These are phyloP conservation scores for Phymanthus crucifer DNA, from an alignment of 92 coral and sea anemone species.

Conservation along the genomic window DNA sequence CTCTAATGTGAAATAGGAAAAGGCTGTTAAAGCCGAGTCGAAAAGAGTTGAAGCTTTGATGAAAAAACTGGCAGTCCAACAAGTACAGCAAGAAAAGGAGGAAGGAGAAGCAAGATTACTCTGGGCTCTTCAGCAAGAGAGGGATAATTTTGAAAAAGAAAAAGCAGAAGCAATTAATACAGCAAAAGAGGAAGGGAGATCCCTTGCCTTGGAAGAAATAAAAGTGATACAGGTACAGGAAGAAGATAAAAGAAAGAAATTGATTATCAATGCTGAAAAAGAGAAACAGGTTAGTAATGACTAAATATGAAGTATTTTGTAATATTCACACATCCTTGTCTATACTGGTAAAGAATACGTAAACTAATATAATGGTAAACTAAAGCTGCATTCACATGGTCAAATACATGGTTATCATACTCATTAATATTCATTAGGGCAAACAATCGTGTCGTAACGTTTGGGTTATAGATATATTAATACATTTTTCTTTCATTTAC, in stretches of 20 bases:
- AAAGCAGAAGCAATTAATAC: constrained; percentile 57
- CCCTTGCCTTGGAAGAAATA: constrained; percentile 59
- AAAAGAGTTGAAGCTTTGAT: constrained; percentile 92
- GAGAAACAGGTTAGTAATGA: constrained; percentile 89
- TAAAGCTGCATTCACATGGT: too few species aligned
- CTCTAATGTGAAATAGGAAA: constrained; percentile 59
- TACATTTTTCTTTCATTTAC: neutral
- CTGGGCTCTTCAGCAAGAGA: constrained; percentile 73
- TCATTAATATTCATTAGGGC: too few species aligned
- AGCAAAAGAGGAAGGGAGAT: constrained; percentile 59
- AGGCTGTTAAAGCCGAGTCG: constrained; percentile 95
- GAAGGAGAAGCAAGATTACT: constrained; percentile 75
- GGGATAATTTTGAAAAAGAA: constrained; percentile 73
- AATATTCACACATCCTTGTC: too few species aligned
- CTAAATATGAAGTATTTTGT: too few species aligned
- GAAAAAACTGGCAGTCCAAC: constrained; percentile 91
- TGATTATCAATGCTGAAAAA: constrained; percentile 83
- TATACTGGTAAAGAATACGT: too few species aligned
- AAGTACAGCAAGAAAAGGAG: constrained; percentile 88
- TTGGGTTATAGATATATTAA: too few species aligned
- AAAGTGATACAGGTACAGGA: constrained; percentile 65
- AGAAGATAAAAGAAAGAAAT: constrained; percentile 73
- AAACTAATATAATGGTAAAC: too few species aligned
- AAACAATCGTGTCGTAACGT: too few species aligned
- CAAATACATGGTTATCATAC: too few species aligned